A percentile compares a stretch with the other conserved stretches of the same genome.
Conservation (phyloP, 2,888 invertebrate genomes). For the Parochlus steinenii region DNA sequence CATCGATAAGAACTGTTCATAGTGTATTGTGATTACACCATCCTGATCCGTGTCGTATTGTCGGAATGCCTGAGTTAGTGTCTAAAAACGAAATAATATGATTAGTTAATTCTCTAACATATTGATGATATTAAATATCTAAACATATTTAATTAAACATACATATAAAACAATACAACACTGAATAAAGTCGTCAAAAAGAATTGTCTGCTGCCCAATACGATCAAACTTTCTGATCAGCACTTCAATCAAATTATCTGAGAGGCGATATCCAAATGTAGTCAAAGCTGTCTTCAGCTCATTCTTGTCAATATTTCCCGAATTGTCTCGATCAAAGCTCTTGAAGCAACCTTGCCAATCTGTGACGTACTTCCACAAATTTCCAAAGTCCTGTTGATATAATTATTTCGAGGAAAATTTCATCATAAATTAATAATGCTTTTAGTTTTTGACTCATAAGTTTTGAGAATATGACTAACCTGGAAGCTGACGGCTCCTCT, state of each 20-base stretch:
- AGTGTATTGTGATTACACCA: conserved; percentile 88
- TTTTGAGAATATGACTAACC: no score
- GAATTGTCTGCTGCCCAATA: conserved; percentile 73
- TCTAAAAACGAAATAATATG: conserved; percentile 38
- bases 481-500: conserved; percentile 83
- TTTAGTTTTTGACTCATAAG: no score
- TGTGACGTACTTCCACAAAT: conserved; percentile 93
- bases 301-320: conserved; percentile 77
- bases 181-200: conserved; percentile 98
- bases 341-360: conserved; percentile 96
- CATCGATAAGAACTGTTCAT: conserved; percentile 89
- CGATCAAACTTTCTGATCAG: conserved; percentile 89
- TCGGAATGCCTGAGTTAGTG: conserved; percentile 73
- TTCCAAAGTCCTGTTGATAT: conserved; percentile 90
- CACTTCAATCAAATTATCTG: conserved; percentile 61
- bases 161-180: conserved; percentile 87
- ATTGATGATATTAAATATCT: conserved; percentile 2
- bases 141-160: no score
- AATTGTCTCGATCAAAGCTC: conserved; percentile 82
- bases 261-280: conserved; percentile 77
- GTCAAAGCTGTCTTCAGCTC: conserved; percentile 84
- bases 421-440: no score
- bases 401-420: no score
- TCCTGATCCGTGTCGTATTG: conserved; percentile 82
- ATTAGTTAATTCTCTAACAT: conserved; percentile 8